Percentiles rank a stretch among this genome's conserved stretches.
phyloP scores from a whole-genome alignment of 2,113 vertebrate species.

The Collichthys lucidus region DNA sequence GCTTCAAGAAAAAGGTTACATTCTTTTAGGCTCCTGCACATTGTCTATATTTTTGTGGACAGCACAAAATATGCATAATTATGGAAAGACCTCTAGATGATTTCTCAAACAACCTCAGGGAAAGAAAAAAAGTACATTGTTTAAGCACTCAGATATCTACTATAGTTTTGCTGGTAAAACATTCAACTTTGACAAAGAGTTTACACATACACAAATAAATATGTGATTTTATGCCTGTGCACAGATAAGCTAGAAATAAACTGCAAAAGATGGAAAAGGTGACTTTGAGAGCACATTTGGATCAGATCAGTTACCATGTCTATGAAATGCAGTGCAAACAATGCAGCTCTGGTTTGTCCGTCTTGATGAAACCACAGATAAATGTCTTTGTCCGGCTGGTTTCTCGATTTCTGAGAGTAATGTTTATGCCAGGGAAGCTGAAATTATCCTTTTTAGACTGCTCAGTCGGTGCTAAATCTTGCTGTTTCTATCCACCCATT shows the following conservation, averaged over 20 bases:
- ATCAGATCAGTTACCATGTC: conserved; percentile 4
- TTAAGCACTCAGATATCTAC: conserved; percentile 11
- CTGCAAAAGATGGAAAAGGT: conserved; percentile 1
- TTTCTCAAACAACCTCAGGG: conserved; percentile 48
- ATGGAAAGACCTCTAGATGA: conserved; percentile 36
- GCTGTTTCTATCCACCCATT: conserved; percentile 21
- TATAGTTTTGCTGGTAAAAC: conserved; percentile 18
- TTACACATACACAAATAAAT: not conserved
- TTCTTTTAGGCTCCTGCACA: conserved; percentile 20
- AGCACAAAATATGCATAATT: conserved; percentile 52
- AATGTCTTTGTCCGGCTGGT: not conserved
- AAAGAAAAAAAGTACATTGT: conserved; percentile 10
- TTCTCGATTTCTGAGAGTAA: conserved; percentile 10
- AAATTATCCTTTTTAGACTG: not conserved
- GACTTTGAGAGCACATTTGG: conserved; percentile 16
- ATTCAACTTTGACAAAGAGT: conserved; percentile 13
- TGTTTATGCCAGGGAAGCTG: not conserved
- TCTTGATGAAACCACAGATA: conserved; percentile 29
- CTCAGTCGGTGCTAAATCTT: conserved; percentile 37
- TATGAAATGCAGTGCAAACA: not conserved
- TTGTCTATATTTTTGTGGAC: conserved; percentile 32
- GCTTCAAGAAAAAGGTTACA: conserved; percentile 21
- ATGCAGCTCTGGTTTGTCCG: not conserved
- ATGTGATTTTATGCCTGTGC: not conserved
- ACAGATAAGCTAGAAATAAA: conserved; percentile 3